Evolutionary conservation across 1,140 invertebrate genomes (phyloP).

Genomic region (Drosophila sturtevanti): DNA sequence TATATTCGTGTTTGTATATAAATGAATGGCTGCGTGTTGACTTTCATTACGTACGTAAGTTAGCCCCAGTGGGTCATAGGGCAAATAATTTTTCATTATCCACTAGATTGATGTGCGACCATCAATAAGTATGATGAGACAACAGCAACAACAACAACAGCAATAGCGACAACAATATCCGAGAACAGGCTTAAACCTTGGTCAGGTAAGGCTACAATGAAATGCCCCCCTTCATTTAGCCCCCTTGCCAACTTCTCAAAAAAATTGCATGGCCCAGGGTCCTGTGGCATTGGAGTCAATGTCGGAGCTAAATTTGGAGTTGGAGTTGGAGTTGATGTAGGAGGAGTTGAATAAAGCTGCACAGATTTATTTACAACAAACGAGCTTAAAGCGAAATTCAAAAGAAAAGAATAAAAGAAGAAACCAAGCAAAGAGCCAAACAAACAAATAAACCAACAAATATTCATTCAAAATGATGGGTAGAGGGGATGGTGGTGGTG

Average conservation of each 20-base stretch:
- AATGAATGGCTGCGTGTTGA: slow-evolving; percentile 48
- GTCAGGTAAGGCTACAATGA: background rate
- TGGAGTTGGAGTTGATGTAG: background rate
- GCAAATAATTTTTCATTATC: slow-evolving; percentile 42
- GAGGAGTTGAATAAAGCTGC: slow-evolving; percentile 51
- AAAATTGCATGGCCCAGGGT: background rate
- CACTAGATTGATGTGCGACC: slow-evolving; percentile 47
- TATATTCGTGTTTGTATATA: no score
- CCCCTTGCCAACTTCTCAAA: no score
- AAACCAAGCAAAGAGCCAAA: slow-evolving; percentile 44
- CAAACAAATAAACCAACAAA: slow-evolving; percentile 26
- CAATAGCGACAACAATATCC: background rate
- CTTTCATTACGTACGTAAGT: slow-evolving; percentile 49
- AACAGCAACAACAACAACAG: background rate
- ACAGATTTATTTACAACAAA: slow-evolving; percentile 69
- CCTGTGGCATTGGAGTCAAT: no score
- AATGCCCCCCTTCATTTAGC: no score
- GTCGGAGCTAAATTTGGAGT: background rate
- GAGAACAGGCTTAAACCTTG: slow-evolving; percentile 25
- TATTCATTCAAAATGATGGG: background rate
- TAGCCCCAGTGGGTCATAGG: slow-evolving; percentile 28
- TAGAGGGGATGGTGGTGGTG: background rate
- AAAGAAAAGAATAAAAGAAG: slow-evolving; percentile 59
- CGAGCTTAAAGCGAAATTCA: slow-evolving; percentile 74
- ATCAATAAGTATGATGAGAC: slow-evolving; percentile 46